Base-by-base conservation (phyloP, 2,888 invertebrate genomes). In the Brachynemurus nebulosus region DNA sequence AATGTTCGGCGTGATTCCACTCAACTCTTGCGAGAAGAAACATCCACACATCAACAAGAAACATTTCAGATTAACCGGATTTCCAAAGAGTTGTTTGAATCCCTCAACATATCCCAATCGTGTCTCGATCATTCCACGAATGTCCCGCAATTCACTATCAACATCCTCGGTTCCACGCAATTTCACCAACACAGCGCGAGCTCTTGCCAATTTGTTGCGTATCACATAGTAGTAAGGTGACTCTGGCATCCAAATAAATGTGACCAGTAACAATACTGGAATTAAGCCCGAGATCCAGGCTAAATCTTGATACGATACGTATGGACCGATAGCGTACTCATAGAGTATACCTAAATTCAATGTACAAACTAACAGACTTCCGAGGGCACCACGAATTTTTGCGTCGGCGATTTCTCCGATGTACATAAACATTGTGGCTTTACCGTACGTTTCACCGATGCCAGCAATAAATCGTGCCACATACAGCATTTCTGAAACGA, bases 1-100 rank as follows among this genome's bases (percentile, higher is more conserved):
- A 16, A 44, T 44, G 30, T 44, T 44, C 11, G 44, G 44, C 12
- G 37, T 44, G 19, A 44, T 44, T 19, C 44, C 44, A 38, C 44
- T 44, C 11, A 44, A 17, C 30, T 44, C 44, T 20, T 37, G 37
- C 11, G 44, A 37, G 16, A 38, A 30, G 4, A 44, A 44, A 21
- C 30, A 21, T 2, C 20, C 33, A n/a, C 44, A 44, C 27, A 25
- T 38, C 5, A 44, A 7, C n/a, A 44, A 18, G 9, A 37, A 25
- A 23, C 33, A 21, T 20, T 38, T 27, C 18, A 23, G 9, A 23
- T 44, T 44, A 16, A 27, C 14, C 14, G 17, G 30, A 18, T 20
- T 44, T 5, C 25, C 23, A 11, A 44, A 44, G 2, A 44, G 38
- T 23, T 18, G n/a, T 25, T 25, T n/a, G 1, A 44, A 38, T 2